These are phyloP conservation scores for Tanypteryx hageni DNA, from an alignment of 2,888 invertebrate species.

Conservation along the genomic window DNA sequence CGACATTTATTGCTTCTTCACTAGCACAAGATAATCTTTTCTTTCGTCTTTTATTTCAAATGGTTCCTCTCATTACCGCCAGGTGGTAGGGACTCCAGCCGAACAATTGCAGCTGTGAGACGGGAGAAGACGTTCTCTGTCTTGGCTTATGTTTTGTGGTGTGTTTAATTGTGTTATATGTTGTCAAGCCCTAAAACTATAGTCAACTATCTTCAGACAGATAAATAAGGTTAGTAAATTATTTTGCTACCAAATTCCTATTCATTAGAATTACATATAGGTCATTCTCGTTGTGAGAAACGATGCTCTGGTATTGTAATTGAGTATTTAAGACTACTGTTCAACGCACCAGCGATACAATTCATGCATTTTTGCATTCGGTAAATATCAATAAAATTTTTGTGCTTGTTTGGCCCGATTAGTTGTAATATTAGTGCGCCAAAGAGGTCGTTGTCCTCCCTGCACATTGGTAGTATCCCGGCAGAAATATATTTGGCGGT, in stretches of 20 bases:
- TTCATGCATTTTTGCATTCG: too few relatives aligned
- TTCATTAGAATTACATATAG: background rate
- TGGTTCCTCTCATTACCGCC: background rate
- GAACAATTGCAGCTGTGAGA: constrained; percentile 35
- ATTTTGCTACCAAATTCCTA: background rate
- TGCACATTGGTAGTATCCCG: background rate
- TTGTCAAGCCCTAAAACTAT: constrained; percentile 26
- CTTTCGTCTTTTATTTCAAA: constrained; percentile 11
- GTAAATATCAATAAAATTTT: too few relatives aligned
- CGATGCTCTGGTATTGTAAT: background rate
- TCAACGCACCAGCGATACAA: too few relatives aligned
- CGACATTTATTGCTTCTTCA: background rate
- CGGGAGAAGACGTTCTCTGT: constrained; percentile 5
- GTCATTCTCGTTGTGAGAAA: background rate
- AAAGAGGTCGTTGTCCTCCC: background rate
- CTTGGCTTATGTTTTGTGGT: constrained; percentile 47
- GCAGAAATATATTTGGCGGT: background rate
- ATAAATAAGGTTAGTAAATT: background rate
- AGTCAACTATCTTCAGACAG: background rate
- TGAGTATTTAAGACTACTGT: too few relatives aligned
- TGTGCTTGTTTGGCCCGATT: too few relatives aligned
- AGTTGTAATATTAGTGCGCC: background rate
- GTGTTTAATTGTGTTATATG: constrained; percentile 52
- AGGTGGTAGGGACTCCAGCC: constrained; percentile 28
- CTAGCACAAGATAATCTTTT: background rate